phyloP scores from a whole-genome alignment of 1,140 invertebrate species.

The Linepithema humile region DNA sequence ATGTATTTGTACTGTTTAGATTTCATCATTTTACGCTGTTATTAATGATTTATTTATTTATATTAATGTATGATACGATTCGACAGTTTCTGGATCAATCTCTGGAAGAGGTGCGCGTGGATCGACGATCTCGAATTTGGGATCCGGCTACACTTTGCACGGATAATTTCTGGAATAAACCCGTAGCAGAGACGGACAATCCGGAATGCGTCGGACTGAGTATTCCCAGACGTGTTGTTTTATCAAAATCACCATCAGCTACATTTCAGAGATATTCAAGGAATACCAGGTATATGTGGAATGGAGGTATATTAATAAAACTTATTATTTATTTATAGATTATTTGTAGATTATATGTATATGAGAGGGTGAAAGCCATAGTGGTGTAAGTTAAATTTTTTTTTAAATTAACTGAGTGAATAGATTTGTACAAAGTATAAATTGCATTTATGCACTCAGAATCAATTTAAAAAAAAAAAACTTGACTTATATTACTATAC shows the following conservation, averaged over 20 bases:
- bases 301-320: constrained; percentile 81
- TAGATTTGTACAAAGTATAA: too few relatives aligned
- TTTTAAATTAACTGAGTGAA: too few relatives aligned
- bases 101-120: constrained; percentile 65
- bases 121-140: constrained; percentile 83
- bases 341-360: not conserved
- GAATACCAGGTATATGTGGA: constrained; percentile 74
- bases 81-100: constrained; percentile 80
- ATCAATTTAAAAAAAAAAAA: too few relatives aligned
- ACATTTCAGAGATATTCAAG: constrained; percentile 18
- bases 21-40: not conserved
- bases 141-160: constrained; percentile 83
- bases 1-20: too few relatives aligned
- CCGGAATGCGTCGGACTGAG: constrained; percentile 84
- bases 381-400: too few relatives aligned
- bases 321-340: constrained; percentile 81
- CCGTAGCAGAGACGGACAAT: constrained; percentile 78
- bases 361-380: too few relatives aligned
- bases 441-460: too few relatives aligned
- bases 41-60: not conserved
- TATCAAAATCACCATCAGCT: constrained; percentile 50
- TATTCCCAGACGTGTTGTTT: constrained; percentile 79
- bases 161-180: constrained; percentile 82
- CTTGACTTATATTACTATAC: too few relatives aligned
- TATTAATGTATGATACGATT: not conserved